Base-by-base conservation (phyloP, 1,140 invertebrate species). In the Pseudomyrmex pallidus region DNA sequence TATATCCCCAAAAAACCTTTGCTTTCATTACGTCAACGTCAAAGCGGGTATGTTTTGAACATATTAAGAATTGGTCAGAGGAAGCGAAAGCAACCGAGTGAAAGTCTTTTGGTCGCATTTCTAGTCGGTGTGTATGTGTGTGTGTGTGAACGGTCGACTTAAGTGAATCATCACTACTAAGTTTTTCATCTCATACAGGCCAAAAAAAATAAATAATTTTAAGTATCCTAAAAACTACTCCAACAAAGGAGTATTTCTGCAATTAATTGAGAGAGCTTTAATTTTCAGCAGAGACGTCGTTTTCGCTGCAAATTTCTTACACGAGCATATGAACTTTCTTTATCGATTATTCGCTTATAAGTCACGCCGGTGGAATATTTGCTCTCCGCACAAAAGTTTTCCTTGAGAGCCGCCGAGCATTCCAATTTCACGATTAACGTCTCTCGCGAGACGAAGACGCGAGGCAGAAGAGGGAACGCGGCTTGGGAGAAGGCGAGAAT, bases 401-500 rank as follows among this genome's bases (percentile, higher is more conserved):
- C 74, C 74, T 78, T 52, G 44, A 44, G 73, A 22, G 15, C 44
- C n/a, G 66, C 9, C 48, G 66, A 17, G 78, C 64, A 74, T 86
- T 73, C 64, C 59, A 83, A 86, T 87, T 86, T 76, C 76, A 70
- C 54, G 22, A 70, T 70, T 54, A 66, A 80, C 76, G 66, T 80
- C 12, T 76, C 76, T 59, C 44, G 20, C 76, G 61, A 63, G 67
- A 17, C 17, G 52, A 66, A 56, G 48, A 63, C 73, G 22, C 17
- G 52, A 66, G 59, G 35, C 86, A 64, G 66, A 46, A 70, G 46
- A 35, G 70, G 70, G 44, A 20, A 13, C 22, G 62, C 76, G 63
- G 25, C 85, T 35, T 57, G n/a, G 57, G 83, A 74, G 52, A 78
- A 63, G 87, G 85, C 74, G 83, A 88, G 86, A 85, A 85, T 87